Conservation (phyloP, 2,888 invertebrate species). For the Melanchra persicariae region DNA sequence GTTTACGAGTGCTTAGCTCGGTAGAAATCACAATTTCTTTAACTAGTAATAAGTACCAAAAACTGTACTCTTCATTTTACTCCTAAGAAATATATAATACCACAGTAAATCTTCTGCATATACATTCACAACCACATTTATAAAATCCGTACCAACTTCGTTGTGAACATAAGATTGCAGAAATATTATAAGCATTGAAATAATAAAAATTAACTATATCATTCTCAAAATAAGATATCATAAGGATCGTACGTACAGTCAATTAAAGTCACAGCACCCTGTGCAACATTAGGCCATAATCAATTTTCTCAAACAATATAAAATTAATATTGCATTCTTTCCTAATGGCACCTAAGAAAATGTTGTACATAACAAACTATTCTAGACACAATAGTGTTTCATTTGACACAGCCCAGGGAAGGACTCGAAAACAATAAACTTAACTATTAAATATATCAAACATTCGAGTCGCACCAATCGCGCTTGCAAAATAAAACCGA, state of each 20-base stretch:
- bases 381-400: conserved; percentile 76
- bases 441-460: conserved; percentile 61
- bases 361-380: conserved; percentile 64
- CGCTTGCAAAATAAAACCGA: conserved; percentile 51
- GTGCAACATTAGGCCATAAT: conserved; percentile 74
- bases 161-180: conserved; percentile 76
- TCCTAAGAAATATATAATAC: conserved; percentile 74
- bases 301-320: conserved; percentile 53
- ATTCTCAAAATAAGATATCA: conserved; percentile 49
- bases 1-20: conserved; percentile 72
- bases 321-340: conserved; percentile 59
- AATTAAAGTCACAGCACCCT: conserved; percentile 72
- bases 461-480: conserved; percentile 59
- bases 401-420: conserved; percentile 76
- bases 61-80: conserved; percentile 74
- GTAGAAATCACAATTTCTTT: conserved; percentile 76
- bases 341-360: conserved; percentile 70
- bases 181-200: conserved; percentile 43
- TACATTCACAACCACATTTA: conserved; percentile 82
- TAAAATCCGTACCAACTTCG: conserved; percentile 69
- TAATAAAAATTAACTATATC: conserved; percentile 43
- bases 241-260: conserved; percentile 33
- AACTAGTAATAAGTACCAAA: conserved; percentile 80
- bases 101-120: conserved; percentile 68
- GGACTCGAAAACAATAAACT: conserved; percentile 70